Conservation (phyloP, 2,113 vertebrate species). For the Andinoacara biseriatus region DNA sequence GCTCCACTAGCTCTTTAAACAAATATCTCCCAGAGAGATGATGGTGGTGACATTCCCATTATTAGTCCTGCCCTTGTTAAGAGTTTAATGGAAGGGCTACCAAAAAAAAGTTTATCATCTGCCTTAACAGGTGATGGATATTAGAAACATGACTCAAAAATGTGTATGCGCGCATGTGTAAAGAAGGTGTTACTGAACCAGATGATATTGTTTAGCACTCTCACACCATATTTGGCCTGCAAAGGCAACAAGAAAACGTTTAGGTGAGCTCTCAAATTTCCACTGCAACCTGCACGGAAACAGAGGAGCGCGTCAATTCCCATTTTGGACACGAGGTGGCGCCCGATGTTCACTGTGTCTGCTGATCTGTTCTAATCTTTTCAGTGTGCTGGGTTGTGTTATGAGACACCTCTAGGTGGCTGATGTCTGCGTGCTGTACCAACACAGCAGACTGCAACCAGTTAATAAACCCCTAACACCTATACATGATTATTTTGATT, state of each 20-base stretch:
- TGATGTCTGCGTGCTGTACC: not conserved
- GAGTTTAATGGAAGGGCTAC: not conserved
- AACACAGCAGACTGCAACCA: not conserved
- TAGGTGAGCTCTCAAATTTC: not conserved
- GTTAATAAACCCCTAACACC: not conserved
- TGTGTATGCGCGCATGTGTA: not conserved
- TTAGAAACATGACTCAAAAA: slow-evolving; percentile 30
- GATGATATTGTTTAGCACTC: slow-evolving; percentile 3
- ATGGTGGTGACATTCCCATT: not conserved
- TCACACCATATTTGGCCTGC: slow-evolving; percentile 40
- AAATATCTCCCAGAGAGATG: not conserved
- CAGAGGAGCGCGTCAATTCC: not conserved
- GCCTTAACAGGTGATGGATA: not conserved
- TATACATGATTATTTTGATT: not conserved
- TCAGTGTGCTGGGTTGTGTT: not conserved
- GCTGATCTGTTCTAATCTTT: not conserved
- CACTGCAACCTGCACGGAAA: not conserved
- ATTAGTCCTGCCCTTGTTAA: not conserved
- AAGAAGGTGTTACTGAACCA: not conserved
- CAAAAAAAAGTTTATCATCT: not conserved
- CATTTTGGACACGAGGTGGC: slow-evolving; percentile 52
- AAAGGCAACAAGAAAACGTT: slow-evolving; percentile 23
- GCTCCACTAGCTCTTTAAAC: not conserved
- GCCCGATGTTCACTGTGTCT: slow-evolving; percentile 16
- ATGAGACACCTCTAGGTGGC: not conserved